phyloP scores from a whole-genome alignment of 2,888 invertebrate species.

The Epistrophella euchroma region DNA sequence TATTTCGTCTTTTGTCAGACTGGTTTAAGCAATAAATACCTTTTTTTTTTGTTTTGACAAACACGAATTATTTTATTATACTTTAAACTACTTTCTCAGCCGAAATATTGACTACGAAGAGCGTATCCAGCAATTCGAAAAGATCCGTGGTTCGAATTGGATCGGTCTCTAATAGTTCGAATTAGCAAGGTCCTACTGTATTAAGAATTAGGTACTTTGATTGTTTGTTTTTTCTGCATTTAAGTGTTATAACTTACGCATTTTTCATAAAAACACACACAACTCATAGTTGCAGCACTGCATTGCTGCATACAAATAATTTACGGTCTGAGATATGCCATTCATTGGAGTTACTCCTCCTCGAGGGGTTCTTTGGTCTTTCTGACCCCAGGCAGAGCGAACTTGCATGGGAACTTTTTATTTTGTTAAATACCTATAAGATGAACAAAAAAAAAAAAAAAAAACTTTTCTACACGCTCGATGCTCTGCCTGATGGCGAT shows the following conservation, averaged over 20 bases:
- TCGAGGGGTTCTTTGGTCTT: slow-evolving; percentile 14
- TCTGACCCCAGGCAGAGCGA: slow-evolving; percentile 32
- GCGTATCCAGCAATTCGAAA: no score
- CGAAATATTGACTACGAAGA: no score
- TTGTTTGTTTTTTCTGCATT: background rate
- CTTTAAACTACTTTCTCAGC: no score
- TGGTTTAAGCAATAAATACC: no score
- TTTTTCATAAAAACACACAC: slow-evolving; percentile 47
- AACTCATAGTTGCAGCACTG: slow-evolving; percentile 14
- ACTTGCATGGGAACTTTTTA: slow-evolving; percentile 51
- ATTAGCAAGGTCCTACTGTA: no score
- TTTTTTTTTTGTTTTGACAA: no score
- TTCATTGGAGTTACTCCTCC: slow-evolving; percentile 26
- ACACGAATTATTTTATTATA: no score
- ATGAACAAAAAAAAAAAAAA: background rate
- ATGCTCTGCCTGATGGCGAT: slow-evolving; percentile 22
- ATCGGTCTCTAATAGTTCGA: no score
- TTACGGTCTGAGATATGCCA: slow-evolving; percentile 50
- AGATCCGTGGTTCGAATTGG: no score
- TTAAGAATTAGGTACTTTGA: no score
- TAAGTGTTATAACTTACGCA: slow-evolving; percentile 41
- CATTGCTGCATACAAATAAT: slow-evolving; percentile 44
- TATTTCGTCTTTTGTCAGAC: no score
- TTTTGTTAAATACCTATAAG: slow-evolving; percentile 42
- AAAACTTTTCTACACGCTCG: slow-evolving; percentile 36